A percentile compares a stretch with the other conserved stretches of the same genome.
These are phyloP conservation scores for Lates japonicus DNA, from an alignment of 2,797 vertebrate genomes.

Conservation along the genomic window DNA sequence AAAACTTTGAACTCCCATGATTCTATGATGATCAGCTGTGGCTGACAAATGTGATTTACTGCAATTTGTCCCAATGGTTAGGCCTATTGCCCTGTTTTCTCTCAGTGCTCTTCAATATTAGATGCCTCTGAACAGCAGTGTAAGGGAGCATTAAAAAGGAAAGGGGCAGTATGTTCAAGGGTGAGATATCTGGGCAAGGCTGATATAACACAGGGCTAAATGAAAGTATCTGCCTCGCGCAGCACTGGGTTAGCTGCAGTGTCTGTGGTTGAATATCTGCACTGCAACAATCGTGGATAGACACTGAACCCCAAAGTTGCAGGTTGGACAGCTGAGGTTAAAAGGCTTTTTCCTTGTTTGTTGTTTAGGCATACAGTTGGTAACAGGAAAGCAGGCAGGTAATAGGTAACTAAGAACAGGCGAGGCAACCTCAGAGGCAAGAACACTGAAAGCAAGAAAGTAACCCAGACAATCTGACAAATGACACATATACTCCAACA, in stretches of 20 bases:
- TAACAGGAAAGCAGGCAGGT: slow-evolving; percentile 31
- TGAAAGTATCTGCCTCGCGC: not conserved
- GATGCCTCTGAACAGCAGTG: not conserved
- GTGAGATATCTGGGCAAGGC: slow-evolving; percentile 19
- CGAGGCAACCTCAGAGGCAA: slow-evolving; percentile 29
- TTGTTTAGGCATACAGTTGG: slow-evolving; percentile 46
- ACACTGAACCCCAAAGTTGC: slow-evolving; percentile 21
- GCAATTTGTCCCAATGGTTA: not conserved
- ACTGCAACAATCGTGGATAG: slow-evolving; percentile 16
- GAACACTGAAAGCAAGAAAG: slow-evolving; percentile 50
- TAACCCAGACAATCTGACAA: slow-evolving; percentile 62
- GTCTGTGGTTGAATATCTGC: slow-evolving; percentile 4
- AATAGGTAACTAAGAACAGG: slow-evolving; percentile 32
- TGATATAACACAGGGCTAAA: slow-evolving; percentile 18
- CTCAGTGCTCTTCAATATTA: slow-evolving; percentile 8
- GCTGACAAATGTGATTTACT: slow-evolving; percentile 10
- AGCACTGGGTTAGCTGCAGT: slow-evolving; percentile 19
- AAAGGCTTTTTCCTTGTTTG: slow-evolving; percentile 53
- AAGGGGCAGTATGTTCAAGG: slow-evolving; percentile 7
- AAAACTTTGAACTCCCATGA: not conserved
- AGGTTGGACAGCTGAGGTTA: slow-evolving; percentile 52
- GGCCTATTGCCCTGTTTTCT: not conserved
- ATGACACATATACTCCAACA: slow-evolving; percentile 55
- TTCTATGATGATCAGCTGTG: not conserved
- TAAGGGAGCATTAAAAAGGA: not conserved